Base-by-base conservation (phyloP, 2,888 invertebrate genomes). In the Drosophila tanythrix region DNA sequence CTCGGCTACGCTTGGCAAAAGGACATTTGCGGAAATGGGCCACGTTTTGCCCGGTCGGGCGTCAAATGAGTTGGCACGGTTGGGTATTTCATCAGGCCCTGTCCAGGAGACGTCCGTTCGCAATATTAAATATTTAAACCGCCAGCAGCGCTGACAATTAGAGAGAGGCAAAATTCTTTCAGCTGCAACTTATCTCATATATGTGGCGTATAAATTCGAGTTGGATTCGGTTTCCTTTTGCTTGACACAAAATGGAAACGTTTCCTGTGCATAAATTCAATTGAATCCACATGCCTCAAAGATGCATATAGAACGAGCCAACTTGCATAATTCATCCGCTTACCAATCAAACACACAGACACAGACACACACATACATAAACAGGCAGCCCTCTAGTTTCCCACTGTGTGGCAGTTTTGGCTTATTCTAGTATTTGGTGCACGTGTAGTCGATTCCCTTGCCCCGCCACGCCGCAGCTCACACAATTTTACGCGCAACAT, bases 31-130 rank as follows among this genome's bases (percentile, higher is more conserved):
- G 80, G 79, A 79, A 79, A 79, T 76, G 76, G 75, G 70, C 63
- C 63, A 76, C 70, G 79, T 76, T 79, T 76, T 64, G 86, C 79
- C 61, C 67, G 75, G 68, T 70, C 73, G 70, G 76, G 75, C 86
- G 70, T 75, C 81, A 76, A 83, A 83, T 83, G 81, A 79, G 85
- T 82, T 84, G 83, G 72, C 76, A 72, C 70, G 65, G 71, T 63
- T 64, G 68, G 72, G 72, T 75, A 75, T 78, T 82, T 80, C 71
- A 73, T 80, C 74, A 65, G 66, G 64, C 36, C 48, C 51, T 66
- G 73, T 64, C 61, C 66, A 79, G 36, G 46, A 55, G 36, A 10
- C 36, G 27, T 31, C 29, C 27, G 61, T 65, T 40, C 27, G 10
- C 43, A 18, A 35, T 50, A 81, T 86, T 67, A 79, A 87, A 79